Evolutionary conservation across 2,797 vertebrate species (phyloP).

Genomic region (Sebastes hubbsi): DNA sequence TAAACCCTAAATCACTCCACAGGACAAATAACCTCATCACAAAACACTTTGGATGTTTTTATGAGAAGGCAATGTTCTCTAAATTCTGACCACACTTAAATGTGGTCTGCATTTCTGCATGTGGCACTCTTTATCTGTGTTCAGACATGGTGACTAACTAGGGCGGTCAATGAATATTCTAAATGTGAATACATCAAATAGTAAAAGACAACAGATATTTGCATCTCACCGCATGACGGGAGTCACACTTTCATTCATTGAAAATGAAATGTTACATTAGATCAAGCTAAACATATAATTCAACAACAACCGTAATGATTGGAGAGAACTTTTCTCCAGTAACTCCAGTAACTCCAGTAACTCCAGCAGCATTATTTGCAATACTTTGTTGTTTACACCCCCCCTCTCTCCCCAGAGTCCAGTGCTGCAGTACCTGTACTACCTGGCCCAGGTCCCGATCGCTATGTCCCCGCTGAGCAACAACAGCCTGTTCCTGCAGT

Average conservation of each 20-base stretch:
- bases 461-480: constrained; percentile 99
- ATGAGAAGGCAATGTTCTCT: not conserved
- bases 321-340: not conserved
- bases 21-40: not conserved
- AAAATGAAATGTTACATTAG: no score
- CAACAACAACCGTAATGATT: no score
- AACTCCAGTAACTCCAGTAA: not conserved
- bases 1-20: not conserved
- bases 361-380: not conserved
- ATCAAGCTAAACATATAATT: no score
- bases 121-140: not conserved
- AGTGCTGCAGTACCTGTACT: constrained; percentile 96
- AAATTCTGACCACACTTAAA: not conserved
- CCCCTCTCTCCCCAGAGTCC: constrained; percentile 87
- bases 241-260: no score
- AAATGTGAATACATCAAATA: no score
- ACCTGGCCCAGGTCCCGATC: constrained; percentile 95
- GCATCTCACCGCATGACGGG: no score
- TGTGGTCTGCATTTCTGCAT: not conserved
- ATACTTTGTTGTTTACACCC: not conserved
- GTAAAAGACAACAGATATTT: no score
- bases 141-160: not conserved
- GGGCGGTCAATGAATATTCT: no score
- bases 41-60: not conserved
- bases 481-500: constrained; percentile 96